Base-by-base conservation (phyloP, 2,797 vertebrate genomes). In the Sparidentex hasta region DNA sequence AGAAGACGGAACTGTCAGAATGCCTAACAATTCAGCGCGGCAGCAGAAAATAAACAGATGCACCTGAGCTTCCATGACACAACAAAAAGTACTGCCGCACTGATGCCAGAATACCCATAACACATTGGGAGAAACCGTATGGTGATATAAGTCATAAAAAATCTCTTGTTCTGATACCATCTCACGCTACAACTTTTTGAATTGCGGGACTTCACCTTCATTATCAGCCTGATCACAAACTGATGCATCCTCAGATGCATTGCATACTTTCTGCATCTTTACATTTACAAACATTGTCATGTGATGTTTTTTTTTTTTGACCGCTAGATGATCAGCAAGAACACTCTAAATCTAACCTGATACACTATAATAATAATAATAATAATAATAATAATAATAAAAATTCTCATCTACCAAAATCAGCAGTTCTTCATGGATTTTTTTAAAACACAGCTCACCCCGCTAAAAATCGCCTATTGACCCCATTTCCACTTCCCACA, bases 221-320 rank as follows among this genome's bases (percentile, higher is more conserved):
- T 44, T 74, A 23, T 55, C 17, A 76, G 51, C 14, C 65, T 81
- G 73, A 63, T 63, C 17, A 69, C 12, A 16, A 54, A 59, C 41
- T 52, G 71, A 76, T 63, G 18, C 21, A 52, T 62, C 21, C 33
- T 59, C 12, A 7, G 41, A 11, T 54, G 27, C 38, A 29, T 72
- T 18, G 9, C 25, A 23, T n/a, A 62, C 1, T 21, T 23, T 4
- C 33, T 20, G 38, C 14, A 25, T 50, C 47, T 38, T 44, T 6
- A 54, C n/a, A 4, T 8, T 59, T n/a, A n/a, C n/a, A n/a, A n/a
- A n/a, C n/a, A n/a, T n/a, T n/a, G n/a, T n/a, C 6, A 18, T 62
- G 18, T 47, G 51, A 13, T 29, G 29, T 62, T 25, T 27, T 7
- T 25, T 27, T 7, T 64, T 61, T 63, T 63, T 27, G 20, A 55